A percentile compares a stretch with the other conserved stretches of the same genome.
Conservation (phyloP, 2,888 invertebrate species). For the Ornithoptera priamus region DNA sequence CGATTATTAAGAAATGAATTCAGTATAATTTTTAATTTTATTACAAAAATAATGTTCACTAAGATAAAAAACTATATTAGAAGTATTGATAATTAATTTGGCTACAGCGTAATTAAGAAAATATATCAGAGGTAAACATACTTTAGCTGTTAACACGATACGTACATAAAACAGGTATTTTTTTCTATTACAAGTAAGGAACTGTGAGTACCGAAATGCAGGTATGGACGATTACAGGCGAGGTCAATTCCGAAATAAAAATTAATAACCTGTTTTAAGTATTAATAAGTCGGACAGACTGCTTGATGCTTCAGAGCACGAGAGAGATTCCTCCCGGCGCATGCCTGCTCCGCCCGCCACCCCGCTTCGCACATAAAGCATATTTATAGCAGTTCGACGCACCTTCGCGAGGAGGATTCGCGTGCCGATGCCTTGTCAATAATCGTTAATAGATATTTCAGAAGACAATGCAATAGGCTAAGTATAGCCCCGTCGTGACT, state of each 20-base stretch:
- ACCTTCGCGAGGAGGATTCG: constrained; percentile 74
- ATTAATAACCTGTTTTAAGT: neutral
- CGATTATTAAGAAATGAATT: no score
- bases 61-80: neutral
- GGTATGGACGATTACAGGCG: neutral
- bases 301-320: neutral
- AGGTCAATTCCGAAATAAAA: neutral
- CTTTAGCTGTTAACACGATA: neutral
- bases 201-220: neutral
- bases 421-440: constrained; percentile 80
- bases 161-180: neutral
- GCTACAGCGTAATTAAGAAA: neutral
- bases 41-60: neutral
- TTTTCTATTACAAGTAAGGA: neutral
- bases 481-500: constrained; percentile 72
- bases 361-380: constrained; percentile 69
- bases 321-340: constrained; percentile 42
- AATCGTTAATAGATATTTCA: constrained; percentile 80
- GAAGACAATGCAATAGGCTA: constrained; percentile 79
- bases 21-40: neutral
- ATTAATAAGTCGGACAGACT: neutral
- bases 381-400: constrained; percentile 79
- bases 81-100: neutral
- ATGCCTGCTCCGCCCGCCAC: constrained; percentile 54
- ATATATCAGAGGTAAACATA: no score